Evolutionary conservation across 2,113 vertebrate species (phyloP).

Genomic region (Cyanocitta stelleri): DNA sequence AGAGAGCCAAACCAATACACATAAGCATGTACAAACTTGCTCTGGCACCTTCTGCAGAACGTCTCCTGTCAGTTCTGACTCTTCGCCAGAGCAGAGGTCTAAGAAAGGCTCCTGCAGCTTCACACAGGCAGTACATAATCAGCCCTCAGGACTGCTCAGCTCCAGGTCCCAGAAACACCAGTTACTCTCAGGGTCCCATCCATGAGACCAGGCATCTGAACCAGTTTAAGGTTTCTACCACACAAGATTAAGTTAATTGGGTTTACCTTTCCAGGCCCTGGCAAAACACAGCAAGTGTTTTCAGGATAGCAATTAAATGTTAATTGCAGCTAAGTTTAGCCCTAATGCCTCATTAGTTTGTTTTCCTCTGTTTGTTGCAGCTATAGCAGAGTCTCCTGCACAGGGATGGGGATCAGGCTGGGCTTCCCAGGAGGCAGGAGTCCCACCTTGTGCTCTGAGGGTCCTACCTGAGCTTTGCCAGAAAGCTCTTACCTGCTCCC

Average conservation of each 20-base stretch:
- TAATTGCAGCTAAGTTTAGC: constrained; percentile 66
- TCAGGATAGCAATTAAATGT: constrained; percentile 57
- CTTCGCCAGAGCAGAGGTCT: background rate
- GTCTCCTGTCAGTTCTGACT: background rate
- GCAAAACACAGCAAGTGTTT: constrained; percentile 54
- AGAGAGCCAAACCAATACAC: background rate
- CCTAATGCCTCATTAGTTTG: constrained; percentile 65
- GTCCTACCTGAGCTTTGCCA: background rate
- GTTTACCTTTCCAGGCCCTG: constrained; percentile 31
- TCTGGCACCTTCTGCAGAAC: background rate
- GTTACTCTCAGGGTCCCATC: background rate
- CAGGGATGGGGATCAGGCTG: background rate
- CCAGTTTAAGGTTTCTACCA: constrained; percentile 3
- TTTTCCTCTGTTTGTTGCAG: constrained; percentile 53
- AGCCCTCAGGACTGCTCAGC: background rate
- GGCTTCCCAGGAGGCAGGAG: background rate
- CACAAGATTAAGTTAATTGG: constrained; percentile 42
- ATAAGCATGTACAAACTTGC: background rate
- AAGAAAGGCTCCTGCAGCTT: background rate
- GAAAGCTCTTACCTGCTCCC: background rate
- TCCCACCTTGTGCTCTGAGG: background rate
- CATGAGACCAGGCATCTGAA: background rate
- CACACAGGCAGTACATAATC: background rate
- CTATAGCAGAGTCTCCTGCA: background rate
- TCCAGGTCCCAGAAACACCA: background rate